Base-by-base conservation (phyloP, 2,113 vertebrate species). In the Tachysurus vachellii region DNA sequence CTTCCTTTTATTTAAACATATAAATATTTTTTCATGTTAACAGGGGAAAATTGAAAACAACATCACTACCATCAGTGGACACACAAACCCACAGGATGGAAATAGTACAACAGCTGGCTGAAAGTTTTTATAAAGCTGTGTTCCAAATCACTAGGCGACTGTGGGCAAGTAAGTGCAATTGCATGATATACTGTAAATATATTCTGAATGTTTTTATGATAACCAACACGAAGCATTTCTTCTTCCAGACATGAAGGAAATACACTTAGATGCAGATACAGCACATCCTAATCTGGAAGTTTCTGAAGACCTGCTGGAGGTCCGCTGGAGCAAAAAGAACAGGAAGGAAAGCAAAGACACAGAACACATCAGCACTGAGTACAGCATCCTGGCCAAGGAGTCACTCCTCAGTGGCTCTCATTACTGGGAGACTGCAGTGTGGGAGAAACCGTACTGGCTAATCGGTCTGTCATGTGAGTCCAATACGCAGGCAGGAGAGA, bases 381-480 rank as follows among this genome's bases (percentile, higher is more conserved):
- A 93, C 91, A 94, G 93, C 6, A 91, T 94, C 14, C 89, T 92
- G 77, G 85, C 92, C 87, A 87, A 90, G 76, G 92, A 94, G 47
- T 89, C 90, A 31, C 93, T 95, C 28, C 90, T 88, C 1, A 64
- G 62, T 57, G 94, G 92, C 8, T 90, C 53, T 54, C 93, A 94
- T 85, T 95, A 95, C 92, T 95, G 94, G 94, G 95, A 95, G 84
- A 92, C 94, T 53, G 90, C 94, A 7, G 92, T 95, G 10, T 94
- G 94, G 91, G 93, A 94, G 17, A 95, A 95, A 90, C 94, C 93
- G 10, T 95, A 94, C 82, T 95, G 95, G 94, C 84, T 95, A 80
- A 93, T 95, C 47, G 94, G 94, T 36, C 83, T 93, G 7, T 93
- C 93, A 42, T 89, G 86, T 59, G 77, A 13, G 50, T 66, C 82